Base-by-base conservation (phyloP, 2,113 vertebrate genomes). In the Myrmophylax atrothorax region DNA sequence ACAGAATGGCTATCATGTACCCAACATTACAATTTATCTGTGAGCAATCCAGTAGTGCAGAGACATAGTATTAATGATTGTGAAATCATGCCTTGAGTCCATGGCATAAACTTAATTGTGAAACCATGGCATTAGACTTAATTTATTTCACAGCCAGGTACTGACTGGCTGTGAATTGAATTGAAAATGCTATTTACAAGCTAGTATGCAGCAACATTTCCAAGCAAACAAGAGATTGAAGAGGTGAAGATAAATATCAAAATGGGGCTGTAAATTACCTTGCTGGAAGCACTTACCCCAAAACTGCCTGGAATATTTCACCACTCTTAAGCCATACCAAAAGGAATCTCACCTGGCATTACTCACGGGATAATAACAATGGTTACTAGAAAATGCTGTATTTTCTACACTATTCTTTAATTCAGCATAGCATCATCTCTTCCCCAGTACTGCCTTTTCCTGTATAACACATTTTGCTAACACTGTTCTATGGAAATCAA, bases 111-210 rank as follows among this genome's bases (percentile, higher is more conserved):
- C 44, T 58, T 94, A 64, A 76, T 56, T 75, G 47, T 66, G 53
- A 94, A 92, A 93, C 31, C 19, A 28, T 9, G 17, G 18, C 40
- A 87, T 82, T 73, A 82, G 42, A 89, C 38, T 84, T 94, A 31
- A 82, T 95, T 95, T 87, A 84, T 73, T 92, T 69, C 83, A 90
- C 79, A 84, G 87, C 75, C 35, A 70, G 40, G 24, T 83, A 67
- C 52, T 64, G 72, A 81, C 16, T 56, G 18, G 38, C 29, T 62
- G 33, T 31, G 18, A 87, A 73, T 40, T 69, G 66, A 96, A 94
- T 26, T 66, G 53, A 87, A 95, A 84, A 83, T 4, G 9, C n/a
- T 72, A 63, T 76, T 93, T 94, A 52, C 74, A 94, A 62, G 28
- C 20, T 60, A 66, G 28, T 63, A 62, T 62, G n/a, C 20, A 5